phyloP scores from a whole-genome alignment of 2,888 invertebrate genomes.

The Lagria hirta region DNA sequence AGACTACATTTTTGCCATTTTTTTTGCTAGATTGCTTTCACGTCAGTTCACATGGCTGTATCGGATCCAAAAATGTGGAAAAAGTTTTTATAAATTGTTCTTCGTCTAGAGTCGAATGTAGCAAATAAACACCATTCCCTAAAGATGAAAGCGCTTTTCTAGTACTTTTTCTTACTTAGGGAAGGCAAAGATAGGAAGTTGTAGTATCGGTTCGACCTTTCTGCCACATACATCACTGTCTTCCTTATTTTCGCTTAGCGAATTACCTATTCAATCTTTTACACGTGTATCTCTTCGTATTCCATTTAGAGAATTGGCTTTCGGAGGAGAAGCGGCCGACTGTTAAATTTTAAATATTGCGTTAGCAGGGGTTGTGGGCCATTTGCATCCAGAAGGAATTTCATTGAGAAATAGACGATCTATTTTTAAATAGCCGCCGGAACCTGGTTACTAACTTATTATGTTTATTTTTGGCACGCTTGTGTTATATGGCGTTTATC shows the following conservation, averaged over 20 bases:
- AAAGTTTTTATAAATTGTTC: too few species aligned
- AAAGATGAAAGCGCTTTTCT: too few species aligned
- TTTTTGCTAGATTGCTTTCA: constrained; percentile 7
- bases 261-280: constrained; percentile 39
- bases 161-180: too few species aligned
- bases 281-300: constrained; percentile 32
- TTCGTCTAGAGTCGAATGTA: too few species aligned
- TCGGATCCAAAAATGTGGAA: too few species aligned
- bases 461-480: constrained; percentile 15
- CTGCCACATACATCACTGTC: constrained; percentile 39
- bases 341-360: constrained; percentile 31
- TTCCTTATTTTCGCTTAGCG: constrained; percentile 33
- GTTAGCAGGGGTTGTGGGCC: constrained; percentile 18
- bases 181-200: constrained; percentile 6
- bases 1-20: too few species aligned
- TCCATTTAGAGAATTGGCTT: constrained; percentile 39
- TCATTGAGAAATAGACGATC: constrained; percentile 26
- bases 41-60: too few species aligned
- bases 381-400: constrained; percentile 37
- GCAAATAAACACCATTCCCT: too few species aligned
- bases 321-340: constrained; percentile 17
- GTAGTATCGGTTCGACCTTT: constrained; percentile 19
- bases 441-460: constrained; percentile 20
- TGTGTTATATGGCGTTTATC: too few species aligned
- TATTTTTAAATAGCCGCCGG: constrained; percentile 25